Evolutionary conservation across 2,888 invertebrate genomes (phyloP).

Genomic region (Siphonodentalium dalli): DNA sequence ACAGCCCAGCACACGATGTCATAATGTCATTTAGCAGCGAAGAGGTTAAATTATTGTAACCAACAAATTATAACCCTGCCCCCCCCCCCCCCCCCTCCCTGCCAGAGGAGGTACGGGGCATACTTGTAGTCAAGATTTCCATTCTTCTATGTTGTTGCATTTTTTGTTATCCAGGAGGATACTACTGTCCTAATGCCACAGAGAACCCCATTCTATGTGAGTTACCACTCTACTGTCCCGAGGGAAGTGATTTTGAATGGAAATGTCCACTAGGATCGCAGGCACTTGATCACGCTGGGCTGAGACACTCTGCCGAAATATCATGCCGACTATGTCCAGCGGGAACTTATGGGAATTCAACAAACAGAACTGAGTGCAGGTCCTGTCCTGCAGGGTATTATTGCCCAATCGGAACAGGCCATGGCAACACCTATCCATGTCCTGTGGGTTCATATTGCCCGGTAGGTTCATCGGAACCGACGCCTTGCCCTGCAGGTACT

Average conservation of each 20-base stretch:
- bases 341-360: slow-evolving; percentile 57
- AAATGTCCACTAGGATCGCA: slow-evolving; percentile 54
- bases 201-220: slow-evolving; percentile 47
- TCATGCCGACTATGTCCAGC: slow-evolving; percentile 56
- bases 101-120: too few relatives aligned
- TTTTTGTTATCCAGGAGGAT: too few relatives aligned
- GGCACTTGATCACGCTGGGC: slow-evolving; percentile 45
- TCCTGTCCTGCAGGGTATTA: slow-evolving; percentile 60
- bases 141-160: too few relatives aligned
- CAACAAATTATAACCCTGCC: too few relatives aligned
- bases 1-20: too few relatives aligned
- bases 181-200: slow-evolving; percentile 56
- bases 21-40: too few relatives aligned
- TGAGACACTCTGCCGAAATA: slow-evolving; percentile 35
- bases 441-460: slow-evolving; percentile 53
- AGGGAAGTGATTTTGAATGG: slow-evolving; percentile 51
- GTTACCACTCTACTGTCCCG: slow-evolving; percentile 57
- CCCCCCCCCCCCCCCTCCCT: too few relatives aligned
- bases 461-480: slow-evolving; percentile 34
- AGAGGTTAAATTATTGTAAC: too few relatives aligned
- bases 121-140: too few relatives aligned
- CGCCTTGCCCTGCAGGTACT: slow-evolving; percentile 49
- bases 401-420: slow-evolving; percentile 55
- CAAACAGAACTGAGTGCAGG: slow-evolving; percentile 45
- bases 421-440: slow-evolving; percentile 47